Percentiles rank a stretch among this genome's conserved stretches.
phyloP scores from a whole-genome alignment of 1,140 invertebrate species.

The Caenorhabditis latens region DNA sequence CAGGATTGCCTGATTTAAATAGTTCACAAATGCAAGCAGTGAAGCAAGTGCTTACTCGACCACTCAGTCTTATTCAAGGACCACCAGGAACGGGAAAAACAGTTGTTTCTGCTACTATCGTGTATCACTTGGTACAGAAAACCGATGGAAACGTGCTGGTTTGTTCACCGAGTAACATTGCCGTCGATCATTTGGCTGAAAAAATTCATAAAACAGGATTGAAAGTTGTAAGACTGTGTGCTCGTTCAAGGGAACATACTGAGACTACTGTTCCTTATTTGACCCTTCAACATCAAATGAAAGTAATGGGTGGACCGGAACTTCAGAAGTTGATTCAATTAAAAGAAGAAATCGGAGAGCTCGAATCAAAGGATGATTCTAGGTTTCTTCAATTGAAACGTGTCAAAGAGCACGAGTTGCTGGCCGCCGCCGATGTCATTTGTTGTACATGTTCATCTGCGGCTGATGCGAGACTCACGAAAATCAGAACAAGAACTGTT shows the following conservation, averaged over 20 bases:
- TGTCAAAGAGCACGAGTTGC: constrained; percentile 85
- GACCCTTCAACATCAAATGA: constrained; percentile 95
- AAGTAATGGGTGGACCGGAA: constrained; percentile 87
- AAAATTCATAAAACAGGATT: constrained; percentile 97
- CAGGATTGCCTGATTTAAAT: constrained; percentile 96
- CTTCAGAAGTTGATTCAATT: constrained; percentile 94
- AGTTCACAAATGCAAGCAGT: constrained; percentile 97
- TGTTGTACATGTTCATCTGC: constrained; percentile 99
- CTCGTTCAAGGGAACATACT: constrained; percentile 97
- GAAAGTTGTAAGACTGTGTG: constrained; percentile 92
- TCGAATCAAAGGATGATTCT: constrained; percentile 85
- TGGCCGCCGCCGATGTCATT: constrained; percentile 97
- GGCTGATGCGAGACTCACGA: constrained; percentile 90
- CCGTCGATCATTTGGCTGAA: constrained; percentile 98
- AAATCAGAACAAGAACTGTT: constrained; percentile 92
- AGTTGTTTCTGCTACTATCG: constrained; percentile 98
- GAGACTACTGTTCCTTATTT: constrained; percentile 97
- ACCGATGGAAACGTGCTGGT: constrained; percentile 92
- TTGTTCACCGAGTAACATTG: constrained; percentile 98
- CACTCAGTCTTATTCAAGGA: constrained; percentile 94
- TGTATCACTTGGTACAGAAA: constrained; percentile 96
- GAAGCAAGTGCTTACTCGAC: constrained; percentile 96
- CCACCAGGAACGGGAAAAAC: constrained; percentile 80
- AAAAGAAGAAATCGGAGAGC: constrained; percentile 76
- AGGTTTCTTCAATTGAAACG: constrained; percentile 92